Evolutionary conservation across 2,888 invertebrate genomes (phyloP).

Genomic region (Ophion ellenae): DNA sequence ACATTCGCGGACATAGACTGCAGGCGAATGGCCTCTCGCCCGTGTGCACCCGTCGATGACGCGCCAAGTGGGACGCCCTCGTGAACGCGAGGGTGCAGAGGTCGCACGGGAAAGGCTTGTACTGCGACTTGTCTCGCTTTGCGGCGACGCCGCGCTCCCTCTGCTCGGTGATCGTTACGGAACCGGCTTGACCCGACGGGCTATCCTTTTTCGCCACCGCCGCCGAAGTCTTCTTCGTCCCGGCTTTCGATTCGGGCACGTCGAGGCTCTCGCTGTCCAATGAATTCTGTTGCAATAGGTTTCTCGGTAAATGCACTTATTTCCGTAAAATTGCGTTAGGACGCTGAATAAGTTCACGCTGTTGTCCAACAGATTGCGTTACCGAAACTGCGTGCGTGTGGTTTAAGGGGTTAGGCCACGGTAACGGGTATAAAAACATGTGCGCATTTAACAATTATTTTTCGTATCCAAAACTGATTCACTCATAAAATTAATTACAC

Average conservation of each 20-base stretch:
- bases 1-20: constrained; percentile 88
- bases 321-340: background rate
- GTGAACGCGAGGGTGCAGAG: constrained; percentile 85
- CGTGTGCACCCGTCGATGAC: constrained; percentile 89
- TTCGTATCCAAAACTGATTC: too few relatives aligned
- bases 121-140: constrained; percentile 76
- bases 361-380: too few relatives aligned
- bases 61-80: constrained; percentile 88
- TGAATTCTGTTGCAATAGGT: constrained; percentile 70
- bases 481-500: too few relatives aligned
- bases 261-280: constrained; percentile 68
- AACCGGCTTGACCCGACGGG: background rate
- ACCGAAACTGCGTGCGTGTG: too few relatives aligned
- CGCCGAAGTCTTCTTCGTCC: constrained; percentile 28
- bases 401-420: too few relatives aligned
- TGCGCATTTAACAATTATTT: too few relatives aligned
- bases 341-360: too few relatives aligned
- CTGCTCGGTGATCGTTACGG: constrained; percentile 57
- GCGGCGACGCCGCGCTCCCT: constrained; percentile 56
- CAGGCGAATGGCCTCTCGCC: constrained; percentile 90
- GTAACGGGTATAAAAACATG: too few relatives aligned
- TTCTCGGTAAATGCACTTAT: background rate
- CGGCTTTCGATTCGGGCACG: constrained; percentile 64
- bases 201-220: constrained; percentile 31
- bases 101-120: constrained; percentile 81